Evolutionary conservation across 2,113 vertebrate genomes (phyloP).

Genomic region (Stictonetta naevosa): DNA sequence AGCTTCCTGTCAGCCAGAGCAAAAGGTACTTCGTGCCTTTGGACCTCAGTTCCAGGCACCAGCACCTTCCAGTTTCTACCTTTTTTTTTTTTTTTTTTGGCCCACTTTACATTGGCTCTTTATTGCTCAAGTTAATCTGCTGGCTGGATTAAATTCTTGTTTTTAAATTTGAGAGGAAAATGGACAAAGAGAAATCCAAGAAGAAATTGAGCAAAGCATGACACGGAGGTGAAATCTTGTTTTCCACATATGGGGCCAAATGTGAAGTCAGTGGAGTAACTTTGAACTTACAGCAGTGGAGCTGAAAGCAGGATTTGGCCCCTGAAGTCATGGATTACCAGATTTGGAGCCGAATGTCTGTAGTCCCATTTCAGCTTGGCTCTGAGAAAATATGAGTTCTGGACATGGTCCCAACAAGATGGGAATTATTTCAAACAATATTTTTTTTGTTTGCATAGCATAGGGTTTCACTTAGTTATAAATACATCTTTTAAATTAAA

Average conservation of each 20-base stretch:
- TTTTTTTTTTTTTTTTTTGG: neutral
- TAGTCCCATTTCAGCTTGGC: neutral
- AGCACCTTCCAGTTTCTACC: constrained; percentile 18
- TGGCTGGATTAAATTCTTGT: neutral
- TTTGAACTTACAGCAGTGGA: neutral
- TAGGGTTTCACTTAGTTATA: constrained; percentile 36
- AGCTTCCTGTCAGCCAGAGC: neutral
- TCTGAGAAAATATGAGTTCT: constrained; percentile 43
- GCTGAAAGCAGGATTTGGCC: constrained; percentile 36
- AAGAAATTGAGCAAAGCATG: constrained; percentile 38
- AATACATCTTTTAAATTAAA: constrained; percentile 52
- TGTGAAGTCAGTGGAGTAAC: constrained; percentile 53
- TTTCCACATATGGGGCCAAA: constrained; percentile 58
- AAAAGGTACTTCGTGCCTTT: neutral
- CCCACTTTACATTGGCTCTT: neutral
- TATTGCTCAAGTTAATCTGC: constrained; percentile 19
- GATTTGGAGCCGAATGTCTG: neutral
- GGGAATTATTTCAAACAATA: constrained; percentile 58
- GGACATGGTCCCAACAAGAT: neutral
- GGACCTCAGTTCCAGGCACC: neutral
- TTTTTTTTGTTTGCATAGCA: constrained; percentile 8
- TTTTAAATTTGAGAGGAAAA: constrained; percentile 36
- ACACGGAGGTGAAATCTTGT: constrained; percentile 47
- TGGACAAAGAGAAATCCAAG: constrained; percentile 39
- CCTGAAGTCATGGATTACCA: neutral